Evolutionary conservation across 1,140 invertebrate genomes (phyloP).

Genomic region (Anastrepha ludens): DNA sequence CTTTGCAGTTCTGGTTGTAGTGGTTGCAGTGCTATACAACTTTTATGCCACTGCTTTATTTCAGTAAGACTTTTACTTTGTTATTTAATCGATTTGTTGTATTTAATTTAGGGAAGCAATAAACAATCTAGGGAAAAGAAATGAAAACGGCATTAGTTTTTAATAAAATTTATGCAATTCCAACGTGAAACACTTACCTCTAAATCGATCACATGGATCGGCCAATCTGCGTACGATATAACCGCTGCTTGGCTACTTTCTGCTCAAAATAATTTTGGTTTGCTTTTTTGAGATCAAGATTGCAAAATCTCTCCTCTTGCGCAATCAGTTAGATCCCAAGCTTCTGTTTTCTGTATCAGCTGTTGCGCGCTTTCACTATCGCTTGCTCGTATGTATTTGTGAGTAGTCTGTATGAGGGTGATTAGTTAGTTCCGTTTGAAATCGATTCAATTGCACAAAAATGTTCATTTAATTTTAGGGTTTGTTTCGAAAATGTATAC

Average conservation of each 20-base stretch:
- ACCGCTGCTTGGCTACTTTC: background rate
- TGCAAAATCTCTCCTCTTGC: slow-evolving; percentile 9
- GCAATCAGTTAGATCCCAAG: background rate
- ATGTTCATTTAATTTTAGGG: slow-evolving; percentile 22
- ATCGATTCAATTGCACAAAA: slow-evolving; percentile 45
- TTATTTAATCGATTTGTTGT: background rate
- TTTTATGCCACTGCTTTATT: background rate
- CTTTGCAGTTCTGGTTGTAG: background rate
- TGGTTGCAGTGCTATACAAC: background rate
- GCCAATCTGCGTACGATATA: background rate
- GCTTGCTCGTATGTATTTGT: background rate
- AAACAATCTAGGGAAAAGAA: background rate
- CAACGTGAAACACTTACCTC: background rate
- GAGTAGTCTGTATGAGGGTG: background rate
- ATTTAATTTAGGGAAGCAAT: background rate
- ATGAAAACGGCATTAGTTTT: background rate
- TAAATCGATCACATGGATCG: slow-evolving; percentile 13
- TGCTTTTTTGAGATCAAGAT: background rate
- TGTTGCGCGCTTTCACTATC: background rate
- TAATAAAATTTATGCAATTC: background rate
- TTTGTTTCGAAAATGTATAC: background rate
- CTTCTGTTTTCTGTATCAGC: background rate
- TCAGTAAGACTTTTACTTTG: background rate
- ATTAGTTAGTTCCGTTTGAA: slow-evolving; percentile 29
- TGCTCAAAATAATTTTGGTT: too few species aligned